These are phyloP conservation scores for Drosophila stalkeri DNA, from an alignment of 2,888 invertebrate genomes.

Conservation along the genomic window DNA sequence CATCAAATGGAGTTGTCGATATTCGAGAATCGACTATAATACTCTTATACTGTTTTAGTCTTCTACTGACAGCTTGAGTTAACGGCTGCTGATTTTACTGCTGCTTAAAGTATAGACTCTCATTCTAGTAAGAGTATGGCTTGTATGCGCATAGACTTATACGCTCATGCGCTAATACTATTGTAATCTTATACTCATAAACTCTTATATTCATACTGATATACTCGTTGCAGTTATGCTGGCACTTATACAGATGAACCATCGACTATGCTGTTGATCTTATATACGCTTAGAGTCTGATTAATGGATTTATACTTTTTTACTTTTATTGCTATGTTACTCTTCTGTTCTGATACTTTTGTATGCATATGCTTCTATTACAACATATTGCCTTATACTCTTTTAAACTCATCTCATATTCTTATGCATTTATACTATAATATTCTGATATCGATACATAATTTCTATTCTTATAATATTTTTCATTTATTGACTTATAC, in stretches of 20 bases:
- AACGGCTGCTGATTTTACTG: background rate
- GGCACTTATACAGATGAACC: background rate
- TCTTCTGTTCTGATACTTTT: too few relatives aligned
- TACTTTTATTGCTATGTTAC: too few relatives aligned
- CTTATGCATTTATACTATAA: too few relatives aligned
- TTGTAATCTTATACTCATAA: background rate
- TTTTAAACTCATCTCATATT: too few relatives aligned
- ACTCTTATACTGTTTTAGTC: background rate
- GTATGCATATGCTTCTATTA: too few relatives aligned
- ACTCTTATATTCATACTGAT: background rate
- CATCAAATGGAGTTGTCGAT: background rate
- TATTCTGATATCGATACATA: too few relatives aligned
- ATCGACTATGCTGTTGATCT: background rate
- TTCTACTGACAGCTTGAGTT: background rate
- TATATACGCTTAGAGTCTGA: background rate
- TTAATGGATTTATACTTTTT: too few relatives aligned
- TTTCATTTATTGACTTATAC: too few relatives aligned
- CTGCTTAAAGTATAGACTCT: background rate
- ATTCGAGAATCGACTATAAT: too few relatives aligned
- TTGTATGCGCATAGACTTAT: background rate
- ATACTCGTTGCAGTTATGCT: background rate
- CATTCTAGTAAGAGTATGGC: too few relatives aligned
- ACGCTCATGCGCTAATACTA: background rate
- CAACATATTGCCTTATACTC: too few relatives aligned
- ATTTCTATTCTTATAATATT: too few relatives aligned